Evolutionary conservation across 2,888 invertebrate genomes (phyloP), one percentile per base, ranked within the genome.

Genomic region (Limenitis camilla): DNA sequence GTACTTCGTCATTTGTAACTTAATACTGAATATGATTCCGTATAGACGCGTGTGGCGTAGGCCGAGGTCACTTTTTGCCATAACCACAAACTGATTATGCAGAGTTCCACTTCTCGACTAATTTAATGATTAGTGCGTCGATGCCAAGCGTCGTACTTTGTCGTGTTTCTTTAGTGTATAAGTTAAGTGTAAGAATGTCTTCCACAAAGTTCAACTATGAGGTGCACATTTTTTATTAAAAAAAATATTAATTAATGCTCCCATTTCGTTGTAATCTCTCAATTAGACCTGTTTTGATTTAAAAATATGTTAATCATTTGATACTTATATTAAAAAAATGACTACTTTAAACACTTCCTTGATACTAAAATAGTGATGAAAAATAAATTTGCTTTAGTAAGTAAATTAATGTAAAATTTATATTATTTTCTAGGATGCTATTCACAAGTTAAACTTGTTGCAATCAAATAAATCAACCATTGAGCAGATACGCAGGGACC

Each of bases 401-500:
- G n/a, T n/a, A n/a, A n/a, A n/a, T n/a, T n/a, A n/a, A n/a, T n/a
- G n/a, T n/a, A n/a, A n/a, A 33, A 35, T 4, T 6, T 32, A 32
- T 30, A 38, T 43, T 57, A 53, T 55, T 33, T 69, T 78, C 29
- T 67, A 96, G 95, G 90, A 91, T 60, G 92, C 94, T 31, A 89
- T 96, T 1, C 78, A 85, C 49, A 88, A 90, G 43, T 78, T 96
- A 28, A 94, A 94, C 68, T 77, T 78, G 0, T 79, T 96, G 6
- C 95, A 95, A 74, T 92, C 92, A 35, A 95, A 95, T 74, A 90
- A 91, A 29, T 82, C 89, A 0, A 82, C 89, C 57, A 81, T 92
- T 61, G 88, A 89, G 56, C 88, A 89, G 60, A 81, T 77, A 59
- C 75, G 70, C 60, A 78, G 60, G 59, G 78, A 76, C 49, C 72